Base-by-base conservation (phyloP, 2,797 vertebrate genomes). In the Tenualosa thibaudeaui region DNA sequence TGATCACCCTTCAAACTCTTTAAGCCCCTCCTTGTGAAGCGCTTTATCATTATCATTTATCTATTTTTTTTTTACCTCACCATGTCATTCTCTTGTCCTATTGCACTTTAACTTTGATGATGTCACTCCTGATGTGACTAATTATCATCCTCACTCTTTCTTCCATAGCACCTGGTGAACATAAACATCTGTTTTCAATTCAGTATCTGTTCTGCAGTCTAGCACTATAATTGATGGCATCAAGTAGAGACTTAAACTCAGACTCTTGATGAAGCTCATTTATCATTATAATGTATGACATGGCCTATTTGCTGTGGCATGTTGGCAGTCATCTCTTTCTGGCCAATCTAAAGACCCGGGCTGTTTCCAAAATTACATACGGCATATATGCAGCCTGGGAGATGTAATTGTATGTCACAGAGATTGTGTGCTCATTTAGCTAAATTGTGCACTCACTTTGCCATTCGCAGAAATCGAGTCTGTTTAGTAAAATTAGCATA, bases 61-160 rank as follows among this genome's bases (percentile, higher is more conserved):
- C 3, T 68, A 26, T 68, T 37, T 22, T 31, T 24, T 65, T 24
- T 65, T 31, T 31, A 0, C 9, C 62, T 65, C 24, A 24, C 12
- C 9, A 12, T 65, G 62, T 65, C 26, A 31, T 71, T 13, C 15
- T 71, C 65, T 12, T 62, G 58, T 71, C 65, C 46, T 46, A 78
- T 22, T 78, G 71, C 71, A 78, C 71, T 78, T 78, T 78, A 78
- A 46, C 40, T 78, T 17, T 78, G 71, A 78, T 17, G 15, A 17
- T 78, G 71, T 46, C 37, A 78, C 15, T 78, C 17, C 5, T 46
- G 3, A 46, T 19, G 40, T 78, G 71, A 46, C 71, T 78, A 8
- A 40, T 46, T 17, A 46, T 46, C 71, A 22, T 19, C 40, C 6
- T 17, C 37, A 46, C 40, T 75, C 68, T 43, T 75, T 43, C 15